Conservation (phyloP, 2,113 vertebrate genomes). For the Chionomys nivalis region DNA sequence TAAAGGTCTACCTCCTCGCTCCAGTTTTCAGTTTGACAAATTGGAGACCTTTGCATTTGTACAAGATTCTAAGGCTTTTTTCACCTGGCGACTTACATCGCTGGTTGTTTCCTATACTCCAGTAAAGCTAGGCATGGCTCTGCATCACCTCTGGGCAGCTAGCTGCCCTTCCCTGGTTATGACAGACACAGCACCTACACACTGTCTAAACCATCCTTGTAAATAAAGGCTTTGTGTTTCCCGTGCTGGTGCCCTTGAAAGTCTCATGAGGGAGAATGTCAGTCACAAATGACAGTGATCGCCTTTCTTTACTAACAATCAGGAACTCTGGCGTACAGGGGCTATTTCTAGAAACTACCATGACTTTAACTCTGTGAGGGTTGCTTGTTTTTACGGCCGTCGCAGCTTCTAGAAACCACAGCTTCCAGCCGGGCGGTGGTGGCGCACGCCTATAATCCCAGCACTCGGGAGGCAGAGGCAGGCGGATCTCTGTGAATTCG, state of each 20-base stretch:
- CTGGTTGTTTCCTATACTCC: not conserved
- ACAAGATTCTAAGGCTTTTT: not conserved
- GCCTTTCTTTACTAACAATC: not conserved
- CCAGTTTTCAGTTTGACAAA: slow-evolving; percentile 1
- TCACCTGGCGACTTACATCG: not conserved
- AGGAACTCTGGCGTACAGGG: not conserved
- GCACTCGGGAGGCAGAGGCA: too few species aligned
- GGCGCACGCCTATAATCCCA: too few species aligned
- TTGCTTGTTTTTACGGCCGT: not conserved
- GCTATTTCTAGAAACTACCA: not conserved
- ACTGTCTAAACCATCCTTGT: not conserved
- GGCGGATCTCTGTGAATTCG: too few species aligned
- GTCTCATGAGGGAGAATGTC: not conserved
- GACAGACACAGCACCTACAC: not conserved
- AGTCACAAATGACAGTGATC: not conserved
- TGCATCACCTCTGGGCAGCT: not conserved
- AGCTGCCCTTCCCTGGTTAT: not conserved
- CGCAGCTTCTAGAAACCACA: slow-evolving; percentile 51
- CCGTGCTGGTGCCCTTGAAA: not conserved
- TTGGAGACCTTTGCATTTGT: not conserved
- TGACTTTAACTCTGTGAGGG: slow-evolving; percentile 5
- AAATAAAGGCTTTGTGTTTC: not conserved
- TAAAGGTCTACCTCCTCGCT: not conserved
- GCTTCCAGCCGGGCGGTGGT: too few species aligned
- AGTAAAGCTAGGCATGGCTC: not conserved